Base-by-base conservation (phyloP, 2,888 invertebrate species). In the Argyresthia albistria region DNA sequence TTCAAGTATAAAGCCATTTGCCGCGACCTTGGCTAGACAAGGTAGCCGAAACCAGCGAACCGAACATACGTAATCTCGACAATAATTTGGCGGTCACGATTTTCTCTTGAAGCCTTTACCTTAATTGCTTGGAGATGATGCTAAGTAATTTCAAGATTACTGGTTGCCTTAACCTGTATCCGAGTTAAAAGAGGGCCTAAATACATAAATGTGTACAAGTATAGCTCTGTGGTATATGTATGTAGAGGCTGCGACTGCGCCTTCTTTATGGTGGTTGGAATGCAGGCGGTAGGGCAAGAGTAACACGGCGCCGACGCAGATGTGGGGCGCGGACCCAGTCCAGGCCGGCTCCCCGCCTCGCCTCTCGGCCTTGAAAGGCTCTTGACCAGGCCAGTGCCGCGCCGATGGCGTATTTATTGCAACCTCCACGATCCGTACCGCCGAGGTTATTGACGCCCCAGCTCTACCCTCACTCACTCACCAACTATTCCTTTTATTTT, bases 321-420 rank as follows among this genome's bases (percentile, higher is more conserved):
- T 82, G 76, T 79, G 75, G 81, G 76, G 74, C 77, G 78, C 73
- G 67, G 65, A 65, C 70, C 25, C 25, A 25, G 25, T 25, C 25
- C 25, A 4, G 66, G 66, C 69, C 69, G 70, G 70, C 77, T 73
- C 84, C 83, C 83, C 83, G 76, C 82, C 77, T 80, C 81, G 75
- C 80, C 77, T 78, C 83, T 78, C 76, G 81, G 79, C 87, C 86
- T 87, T 86, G 87, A 87, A 86, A 87, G 86, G 86, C 84, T 84
- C 86, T 86, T 86, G 87, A 87, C 87, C 86, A 87, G 82, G 73
- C 81, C 84, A 80, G 69, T 70, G 73, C 68, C 74, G 79, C 35
- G 47, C 70, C 80, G 80, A 75, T 81, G 79, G 78, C 77, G 82
- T 84, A 84, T 84, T 84, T 86, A 84, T 86, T 84, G 86, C 86